Percentiles rank a stretch among this genome's conserved stretches.
Conservation (phyloP, 2,888 invertebrate species). For the Harpalus rubripes region DNA sequence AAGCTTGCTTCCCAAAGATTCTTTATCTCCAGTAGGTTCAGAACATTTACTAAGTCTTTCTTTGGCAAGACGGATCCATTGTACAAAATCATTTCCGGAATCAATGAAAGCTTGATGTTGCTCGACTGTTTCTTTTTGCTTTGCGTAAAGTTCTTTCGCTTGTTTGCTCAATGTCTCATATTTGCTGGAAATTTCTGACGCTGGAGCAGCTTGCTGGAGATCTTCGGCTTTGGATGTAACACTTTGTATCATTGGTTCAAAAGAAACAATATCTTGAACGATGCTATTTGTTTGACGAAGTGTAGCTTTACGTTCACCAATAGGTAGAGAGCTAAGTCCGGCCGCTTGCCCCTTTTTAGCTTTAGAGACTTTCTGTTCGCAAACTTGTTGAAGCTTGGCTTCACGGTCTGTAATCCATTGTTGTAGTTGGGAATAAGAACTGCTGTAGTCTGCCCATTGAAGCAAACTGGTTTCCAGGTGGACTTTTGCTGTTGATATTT, state of each 20-base stretch:
- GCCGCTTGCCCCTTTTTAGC: slow-evolving; percentile 87
- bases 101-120: slow-evolving; percentile 95
- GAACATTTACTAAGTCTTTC: slow-evolving; percentile 95
- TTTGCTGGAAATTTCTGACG: slow-evolving; percentile 94
- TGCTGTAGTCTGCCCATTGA: slow-evolving; percentile 98
- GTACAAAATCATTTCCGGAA: slow-evolving; percentile 93
- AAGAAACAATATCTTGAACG: slow-evolving; percentile 97
- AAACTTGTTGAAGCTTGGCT: slow-evolving; percentile 93
- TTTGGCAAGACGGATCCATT: slow-evolving; percentile 95
- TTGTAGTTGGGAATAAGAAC: slow-evolving; percentile 93
- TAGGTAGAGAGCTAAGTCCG: slow-evolving; percentile 88
- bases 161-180: slow-evolving; percentile 94
- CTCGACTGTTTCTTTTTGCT: slow-evolving; percentile 93
- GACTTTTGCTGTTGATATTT: slow-evolving; percentile 94
- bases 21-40: slow-evolving; percentile 95
- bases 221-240: slow-evolving; percentile 96
- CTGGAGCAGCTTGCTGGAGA: slow-evolving; percentile 93
- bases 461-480: slow-evolving; percentile 92
- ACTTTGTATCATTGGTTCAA: slow-evolving; percentile 98
- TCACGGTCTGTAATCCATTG: slow-evolving; percentile 97
- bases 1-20: slow-evolving; percentile 91
- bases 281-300: slow-evolving; percentile 95
- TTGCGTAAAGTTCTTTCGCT: slow-evolving; percentile 92
- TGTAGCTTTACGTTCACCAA: slow-evolving; percentile 93
- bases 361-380: slow-evolving; percentile 90